Conservation (phyloP, 2,113 vertebrate species). For the Leuciscus idus region DNA sequence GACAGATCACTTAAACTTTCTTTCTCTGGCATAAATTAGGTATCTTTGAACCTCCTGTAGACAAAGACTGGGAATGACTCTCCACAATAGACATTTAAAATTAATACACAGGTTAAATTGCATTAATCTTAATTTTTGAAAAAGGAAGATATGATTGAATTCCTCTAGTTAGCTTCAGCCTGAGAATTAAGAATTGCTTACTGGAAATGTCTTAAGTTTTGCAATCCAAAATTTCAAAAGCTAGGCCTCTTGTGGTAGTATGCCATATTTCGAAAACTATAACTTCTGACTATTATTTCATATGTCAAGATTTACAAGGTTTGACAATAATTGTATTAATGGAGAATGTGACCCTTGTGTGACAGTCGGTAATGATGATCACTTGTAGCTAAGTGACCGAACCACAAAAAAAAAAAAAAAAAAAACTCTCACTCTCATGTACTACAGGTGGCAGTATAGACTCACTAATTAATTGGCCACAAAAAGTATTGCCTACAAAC, state of each 20-base stretch:
- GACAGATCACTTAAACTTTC: slow-evolving; percentile 47
- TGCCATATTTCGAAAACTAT: too few species aligned
- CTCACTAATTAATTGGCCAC: not conserved
- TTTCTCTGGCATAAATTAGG: slow-evolving; percentile 37
- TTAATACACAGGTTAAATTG: not conserved
- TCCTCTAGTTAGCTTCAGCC: too few species aligned
- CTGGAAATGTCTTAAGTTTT: not conserved
- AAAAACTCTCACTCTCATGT: not conserved
- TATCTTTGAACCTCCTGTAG: not conserved
- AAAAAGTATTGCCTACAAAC: too few species aligned
- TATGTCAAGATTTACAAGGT: too few species aligned
- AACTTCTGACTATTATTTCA: too few species aligned
- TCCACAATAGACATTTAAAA: slow-evolving; percentile 17
- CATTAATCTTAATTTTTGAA: not conserved
- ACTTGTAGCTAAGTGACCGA: not conserved
- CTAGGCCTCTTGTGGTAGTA: too few species aligned
- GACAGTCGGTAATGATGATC: not conserved
- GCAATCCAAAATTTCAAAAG: not conserved
- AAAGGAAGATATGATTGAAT: not conserved
- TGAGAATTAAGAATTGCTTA: not conserved
- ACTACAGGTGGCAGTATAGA: not conserved
- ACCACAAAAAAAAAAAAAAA: not conserved
- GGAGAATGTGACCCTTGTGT: not conserved
- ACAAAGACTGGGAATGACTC: slow-evolving; percentile 1
- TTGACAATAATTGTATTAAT: too few species aligned